Evolutionary conservation across 2,113 vertebrate genomes (phyloP), one percentile per base, ranked within the genome.

Genomic region (Polyodon spathula): DNA sequence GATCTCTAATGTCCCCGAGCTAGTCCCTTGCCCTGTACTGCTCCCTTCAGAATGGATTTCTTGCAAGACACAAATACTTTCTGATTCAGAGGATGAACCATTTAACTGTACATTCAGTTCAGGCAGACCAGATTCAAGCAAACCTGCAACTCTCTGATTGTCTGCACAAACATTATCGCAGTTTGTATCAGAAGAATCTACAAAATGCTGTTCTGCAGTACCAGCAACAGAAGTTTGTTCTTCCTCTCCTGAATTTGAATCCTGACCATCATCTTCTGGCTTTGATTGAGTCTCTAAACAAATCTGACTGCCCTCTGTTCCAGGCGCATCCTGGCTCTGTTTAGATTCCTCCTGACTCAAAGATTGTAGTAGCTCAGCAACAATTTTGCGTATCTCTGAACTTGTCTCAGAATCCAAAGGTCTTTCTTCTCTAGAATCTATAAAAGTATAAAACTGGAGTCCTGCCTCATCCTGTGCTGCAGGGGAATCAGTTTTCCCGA

Each of bases 31-130:
- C 63, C 42, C 41, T 43, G 1, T 8, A 6, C 6, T 40, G 39
- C 37, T 37, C 15, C 58, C 60, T 38, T 55, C 54, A 63, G 16
- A 44, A 44, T 8, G 58, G 39, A 60, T 43, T 40, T 59, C 27
- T 57, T 55, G 65, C 41, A 67, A 16, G 61, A 59, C 43, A 59
- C 58, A 54, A 65, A 62, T 14, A 65, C 54, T 41, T 41, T 68
- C 59, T 17, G 62, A 37, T 43, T 37, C 1, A 4, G 38, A 54
- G 8, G 66, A 8, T 38, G 43, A 44, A 63, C 39, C 56, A 40
- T 27, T 12, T 37, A 60, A 62, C 50, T 58, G 43, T 37, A 39
- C 40, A 40, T 55, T 48, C 17, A 40, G 17, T 51, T 56, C 51
- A 56, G n/a, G 66, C 50, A 10, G 27, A 56, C 40, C 54, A 59